Conservation (phyloP, 1,140 invertebrate genomes). For the Thalassaphorura encarpata region DNA sequence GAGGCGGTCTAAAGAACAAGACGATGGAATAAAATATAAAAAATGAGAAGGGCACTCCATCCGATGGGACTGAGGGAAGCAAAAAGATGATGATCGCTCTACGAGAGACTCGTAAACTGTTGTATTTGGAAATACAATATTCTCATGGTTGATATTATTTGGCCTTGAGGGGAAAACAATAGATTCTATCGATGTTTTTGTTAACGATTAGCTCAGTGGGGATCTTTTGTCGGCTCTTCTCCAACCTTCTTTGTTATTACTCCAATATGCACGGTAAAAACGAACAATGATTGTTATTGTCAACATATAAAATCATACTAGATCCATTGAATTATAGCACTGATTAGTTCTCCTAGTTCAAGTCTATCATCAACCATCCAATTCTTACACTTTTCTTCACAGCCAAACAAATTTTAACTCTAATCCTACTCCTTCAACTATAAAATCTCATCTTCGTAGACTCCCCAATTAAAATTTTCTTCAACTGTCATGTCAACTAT, state of each 20-base stretch:
- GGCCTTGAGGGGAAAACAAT: conserved; percentile 27
- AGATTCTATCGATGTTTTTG: conserved; percentile 31
- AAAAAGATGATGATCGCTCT: neutral
- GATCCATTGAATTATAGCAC: no score
- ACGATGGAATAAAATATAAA: neutral
- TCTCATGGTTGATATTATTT: conserved; percentile 23
- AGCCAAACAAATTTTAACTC: no score
- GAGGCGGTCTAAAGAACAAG: neutral
- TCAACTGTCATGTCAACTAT: no score
- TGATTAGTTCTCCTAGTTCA: no score
- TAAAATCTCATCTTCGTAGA: no score
- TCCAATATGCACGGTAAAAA: conserved; percentile 16
- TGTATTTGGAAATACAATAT: conserved; percentile 14
- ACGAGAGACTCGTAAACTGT: neutral
- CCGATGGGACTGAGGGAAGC: neutral
- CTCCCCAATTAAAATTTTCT: no score
- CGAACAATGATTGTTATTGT: conserved; percentile 30
- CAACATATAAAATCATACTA: no score
- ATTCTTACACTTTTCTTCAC: no score
- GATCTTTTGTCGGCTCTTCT: conserved; percentile 27
- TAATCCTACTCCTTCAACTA: no score
- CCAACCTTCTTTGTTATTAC: conserved; percentile 22
- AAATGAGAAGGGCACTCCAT: neutral
- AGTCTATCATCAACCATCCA: no score
- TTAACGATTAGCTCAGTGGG: conserved; percentile 31